Percentiles rank a stretch among this genome's conserved stretches.
Evolutionary conservation across 2,797 vertebrate species (phyloP).

Genomic region (Semotilus atromaculatus): DNA sequence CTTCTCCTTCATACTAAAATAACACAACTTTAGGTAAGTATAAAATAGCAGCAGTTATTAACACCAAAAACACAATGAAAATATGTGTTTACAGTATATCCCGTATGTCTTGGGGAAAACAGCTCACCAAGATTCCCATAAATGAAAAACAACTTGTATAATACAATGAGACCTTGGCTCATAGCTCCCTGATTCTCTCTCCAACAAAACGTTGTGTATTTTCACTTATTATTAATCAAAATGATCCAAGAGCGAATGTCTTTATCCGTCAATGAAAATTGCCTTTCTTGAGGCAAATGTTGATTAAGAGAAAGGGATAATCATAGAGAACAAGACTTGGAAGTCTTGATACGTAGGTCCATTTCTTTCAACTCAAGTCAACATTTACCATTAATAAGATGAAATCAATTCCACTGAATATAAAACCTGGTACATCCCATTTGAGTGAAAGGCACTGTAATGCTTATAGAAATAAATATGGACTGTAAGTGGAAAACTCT

Average conservation of each 20-base stretch:
- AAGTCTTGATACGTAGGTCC: background rate
- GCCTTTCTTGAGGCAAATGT: background rate
- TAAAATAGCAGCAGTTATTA: conserved; percentile 45
- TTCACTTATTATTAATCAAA: background rate
- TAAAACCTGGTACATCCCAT: conserved; percentile 14
- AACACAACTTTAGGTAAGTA: conserved; percentile 20
- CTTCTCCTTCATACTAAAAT: conserved; percentile 7
- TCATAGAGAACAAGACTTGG: background rate
- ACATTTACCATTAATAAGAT: background rate
- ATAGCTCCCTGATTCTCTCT: conserved; percentile 4
- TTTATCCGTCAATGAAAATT: background rate
- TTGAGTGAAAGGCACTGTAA: conserved; percentile 48
- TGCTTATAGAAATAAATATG: conserved; percentile 13
- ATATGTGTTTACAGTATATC: background rate
- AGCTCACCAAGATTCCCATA: conserved; percentile 9
- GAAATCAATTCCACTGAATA: background rate
- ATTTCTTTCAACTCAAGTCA: conserved; percentile 16
- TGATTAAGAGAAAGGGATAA: background rate
- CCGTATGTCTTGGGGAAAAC: conserved; percentile 20
- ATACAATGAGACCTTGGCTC: conserved; percentile 20
- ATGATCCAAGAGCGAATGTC: background rate
- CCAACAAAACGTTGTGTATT: background rate
- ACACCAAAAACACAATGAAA: conserved; percentile 25
- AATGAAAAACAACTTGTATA: conserved; percentile 1
- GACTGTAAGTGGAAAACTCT: conserved; percentile 24